Evolutionary conservation across 2,888 invertebrate species (phyloP), one percentile per base, ranked within the genome.

Genomic region (Trissolcus japonicus): DNA sequence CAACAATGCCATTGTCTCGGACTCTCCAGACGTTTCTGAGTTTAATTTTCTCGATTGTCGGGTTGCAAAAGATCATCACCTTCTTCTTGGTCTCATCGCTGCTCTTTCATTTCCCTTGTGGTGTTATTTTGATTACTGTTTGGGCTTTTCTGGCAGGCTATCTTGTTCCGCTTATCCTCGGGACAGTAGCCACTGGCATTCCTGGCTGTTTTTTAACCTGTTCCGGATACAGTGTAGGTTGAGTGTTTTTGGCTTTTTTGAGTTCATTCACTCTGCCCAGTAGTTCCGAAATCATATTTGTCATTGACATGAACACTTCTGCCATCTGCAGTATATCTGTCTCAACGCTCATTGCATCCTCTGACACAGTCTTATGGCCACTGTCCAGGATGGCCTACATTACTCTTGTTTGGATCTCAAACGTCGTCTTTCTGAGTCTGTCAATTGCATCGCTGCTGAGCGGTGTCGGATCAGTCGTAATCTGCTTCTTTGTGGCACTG

Each of bases 1-100:
- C 57, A 0, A 74, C 7, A 0, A 80, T 25, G 0, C 76, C 72
- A 4, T 54, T 60, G 50, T 41, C 62, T 67, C 11, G 56, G 21
- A 68, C 66, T 6, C 48, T 55, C 1, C 69, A 14, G 0, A 79
- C 40, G 4, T 57, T 56, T 13, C 46, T 62, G 0, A 77, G 25
- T n/a, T 72, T 61, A 0, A 74, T 43, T 9, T 56, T 53, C 3
- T 71, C 57, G 0, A 11, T 4, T 2, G n/a, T 19, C 0, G 74
- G 79, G 1, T 69, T 43, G 16, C 1, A 59, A 6, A 1, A 68
- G 9, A 2, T 6, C 59, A 73, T 0, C 63, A 68, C 41, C 1
- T 13, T 41, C 13, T 41, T 41, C 3, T 41, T 41, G 1, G 41
- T 41, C 21, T 76, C 62, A 0, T 79, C 76, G 9, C 69, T 62